Base-by-base conservation (phyloP, 2,113 vertebrate species). In the Stomatorhinus ivindoensis region DNA sequence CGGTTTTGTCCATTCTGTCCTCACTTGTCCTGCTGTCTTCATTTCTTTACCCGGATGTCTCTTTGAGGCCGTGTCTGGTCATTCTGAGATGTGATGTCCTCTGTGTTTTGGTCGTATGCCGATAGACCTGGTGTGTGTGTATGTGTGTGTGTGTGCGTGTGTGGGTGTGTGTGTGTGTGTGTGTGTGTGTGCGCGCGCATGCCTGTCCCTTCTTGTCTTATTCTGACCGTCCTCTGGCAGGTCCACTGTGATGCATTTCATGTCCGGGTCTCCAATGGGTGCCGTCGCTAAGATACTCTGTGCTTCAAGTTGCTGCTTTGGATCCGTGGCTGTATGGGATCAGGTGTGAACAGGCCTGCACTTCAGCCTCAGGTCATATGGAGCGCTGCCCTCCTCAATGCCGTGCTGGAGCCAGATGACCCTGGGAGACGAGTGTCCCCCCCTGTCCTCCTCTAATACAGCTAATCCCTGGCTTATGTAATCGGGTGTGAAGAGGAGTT, bases 91-190 rank as follows among this genome's bases (percentile, higher is more conserved):
- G 44, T 11, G 10, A 24, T 11, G 82, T 42, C 73, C 35, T 86
- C 48, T 87, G 47, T 48, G 9, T 86, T 51, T 27, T 15, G 84
- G 76, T 44, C 19, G 4, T 44, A 17, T 46, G 82, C 9, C 0
- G 82, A 46, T 42, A 47, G 82, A 9, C 39, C 39, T 21, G 39
- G 80, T 83, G 19, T 83, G 39, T 46, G 73, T 80, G 44, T 46
- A 27, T 35, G 9, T 73, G 73, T 80, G 73, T 80, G 44, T 46
- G 69, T 35, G n/a, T 73, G 69, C n/a, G n/a, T n/a, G n/a, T n/a
- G n/a, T n/a, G n/a, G n/a, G n/a, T n/a, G n/a, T 76, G 73, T 80
- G 73, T 42, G 80, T 83, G 42, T 83, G 80, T 83, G 80, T 83
- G 76, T 82, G 17, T 82, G 39, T 46, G 39, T 83, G 76, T 82